Percentiles rank a stretch among this genome's conserved stretches.
Conservation (phyloP, 2,113 vertebrate genomes). For the Melanerpes formicivorus region DNA sequence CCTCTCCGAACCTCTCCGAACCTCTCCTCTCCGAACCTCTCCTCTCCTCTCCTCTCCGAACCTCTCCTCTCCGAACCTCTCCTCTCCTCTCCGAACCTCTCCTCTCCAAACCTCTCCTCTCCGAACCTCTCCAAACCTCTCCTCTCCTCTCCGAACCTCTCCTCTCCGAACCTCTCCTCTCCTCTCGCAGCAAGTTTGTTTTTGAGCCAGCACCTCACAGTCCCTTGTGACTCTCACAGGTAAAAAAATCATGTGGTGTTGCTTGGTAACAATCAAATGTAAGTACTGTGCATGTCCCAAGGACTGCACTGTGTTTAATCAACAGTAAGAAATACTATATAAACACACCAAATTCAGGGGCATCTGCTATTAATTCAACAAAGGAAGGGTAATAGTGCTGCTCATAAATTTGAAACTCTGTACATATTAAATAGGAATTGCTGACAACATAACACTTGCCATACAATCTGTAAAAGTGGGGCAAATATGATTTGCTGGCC, state of each 20-base stretch:
- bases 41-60: no score
- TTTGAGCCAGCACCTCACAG: constrained; percentile 18
- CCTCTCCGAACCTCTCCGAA: no score
- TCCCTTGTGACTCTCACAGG: constrained; percentile 13
- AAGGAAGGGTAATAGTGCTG: neutral
- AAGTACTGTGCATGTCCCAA: neutral
- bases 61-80: no score
- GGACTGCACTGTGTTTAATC: constrained; percentile 20
- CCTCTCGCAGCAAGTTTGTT: neutral
- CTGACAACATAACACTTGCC: constrained; percentile 46
- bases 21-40: no score
- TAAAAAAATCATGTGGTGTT: constrained; percentile 31
- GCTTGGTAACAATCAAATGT: constrained; percentile 36
- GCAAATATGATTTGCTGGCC: neutral
- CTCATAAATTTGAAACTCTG: constrained; percentile 44
- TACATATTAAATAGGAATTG: constrained; percentile 30
- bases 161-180: no score
- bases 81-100: no score
- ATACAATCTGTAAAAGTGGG: constrained; percentile 34
- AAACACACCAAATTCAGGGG: constrained; percentile 26
- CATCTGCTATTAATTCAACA: constrained; percentile 51
- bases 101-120: no score
- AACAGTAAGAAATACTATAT: constrained; percentile 47
- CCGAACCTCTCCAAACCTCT: neutral
- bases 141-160: no score